Conservation (phyloP, 1,140 invertebrate species). For the Aphidius ervi region DNA sequence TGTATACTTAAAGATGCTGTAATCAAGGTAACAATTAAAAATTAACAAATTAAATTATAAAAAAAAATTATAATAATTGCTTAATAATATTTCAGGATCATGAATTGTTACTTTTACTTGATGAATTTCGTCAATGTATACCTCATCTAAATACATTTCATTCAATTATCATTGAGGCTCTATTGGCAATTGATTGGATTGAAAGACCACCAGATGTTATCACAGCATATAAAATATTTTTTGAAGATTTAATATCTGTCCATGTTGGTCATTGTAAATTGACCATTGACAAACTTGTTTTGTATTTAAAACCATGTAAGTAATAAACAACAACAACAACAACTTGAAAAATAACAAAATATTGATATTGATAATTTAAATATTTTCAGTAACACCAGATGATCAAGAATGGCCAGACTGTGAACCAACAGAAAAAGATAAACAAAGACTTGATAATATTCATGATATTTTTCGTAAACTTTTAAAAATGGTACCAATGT, state of each 20-base stretch:
- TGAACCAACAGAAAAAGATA: conserved; percentile 46
- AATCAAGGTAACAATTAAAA: conserved; percentile 36
- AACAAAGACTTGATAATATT: conserved; percentile 51
- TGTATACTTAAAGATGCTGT: conserved; percentile 42
- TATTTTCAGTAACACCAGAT: conserved; percentile 17
- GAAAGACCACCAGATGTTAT: conserved; percentile 49
- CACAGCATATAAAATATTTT: conserved; percentile 58
- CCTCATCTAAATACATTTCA: conserved; percentile 56
- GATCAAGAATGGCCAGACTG: conserved; percentile 45
- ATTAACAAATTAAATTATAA: too few species aligned
- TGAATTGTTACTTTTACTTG: conserved; percentile 56
- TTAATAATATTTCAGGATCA: conserved; percentile 31
- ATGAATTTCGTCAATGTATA: conserved; percentile 57
- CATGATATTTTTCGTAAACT: conserved; percentile 57
- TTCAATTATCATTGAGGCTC: conserved; percentile 58
- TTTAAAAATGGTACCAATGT: conserved; percentile 62
- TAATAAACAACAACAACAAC: too few species aligned
- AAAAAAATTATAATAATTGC: too few species aligned
- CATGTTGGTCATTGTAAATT: conserved; percentile 60
- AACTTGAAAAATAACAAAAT: too few species aligned
- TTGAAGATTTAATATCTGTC: conserved; percentile 60
- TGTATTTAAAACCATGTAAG: conserved; percentile 52
- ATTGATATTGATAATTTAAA: conserved; percentile 14
- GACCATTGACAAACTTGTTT: conserved; percentile 57
- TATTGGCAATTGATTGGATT: conserved; percentile 60